phyloP scores from a whole-genome alignment of 2,113 vertebrate species.

The Zosterops pallidus region DNA sequence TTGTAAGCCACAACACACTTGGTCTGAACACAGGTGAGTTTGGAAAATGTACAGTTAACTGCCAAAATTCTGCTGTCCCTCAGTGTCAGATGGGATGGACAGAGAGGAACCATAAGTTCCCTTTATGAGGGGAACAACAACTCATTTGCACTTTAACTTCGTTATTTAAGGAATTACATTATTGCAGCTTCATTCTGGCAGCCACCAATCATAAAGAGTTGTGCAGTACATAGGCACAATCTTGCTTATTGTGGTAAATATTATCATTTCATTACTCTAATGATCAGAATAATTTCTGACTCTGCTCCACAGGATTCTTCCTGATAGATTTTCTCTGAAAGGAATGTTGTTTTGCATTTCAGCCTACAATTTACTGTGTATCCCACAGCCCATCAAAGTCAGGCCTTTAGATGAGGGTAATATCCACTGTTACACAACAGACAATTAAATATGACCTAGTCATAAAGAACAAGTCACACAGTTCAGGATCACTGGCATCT shows the following conservation, averaged over 20 bases:
- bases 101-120: background rate
- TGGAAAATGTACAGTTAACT: background rate
- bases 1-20: background rate
- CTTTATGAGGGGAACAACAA: background rate
- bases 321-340: background rate
- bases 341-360: background rate
- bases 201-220: background rate
- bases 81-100: background rate
- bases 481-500: background rate
- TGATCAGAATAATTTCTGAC: background rate
- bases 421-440: background rate
- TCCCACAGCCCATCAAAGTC: background rate
- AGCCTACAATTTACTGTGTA: background rate
- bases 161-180: background rate
- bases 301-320: background rate
- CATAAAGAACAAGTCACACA: background rate
- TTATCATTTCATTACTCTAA: background rate
- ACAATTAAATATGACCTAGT: background rate
- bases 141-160: background rate
- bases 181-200: background rate
- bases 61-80: background rate
- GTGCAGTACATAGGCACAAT: background rate
- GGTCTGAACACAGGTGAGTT: background rate
- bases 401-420: background rate
- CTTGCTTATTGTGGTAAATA: background rate